A percentile compares a stretch with the other conserved stretches of the same genome.
phyloP scores from a whole-genome alignment of 1,140 invertebrate genomes.

The Vollenhovia emeryi region DNA sequence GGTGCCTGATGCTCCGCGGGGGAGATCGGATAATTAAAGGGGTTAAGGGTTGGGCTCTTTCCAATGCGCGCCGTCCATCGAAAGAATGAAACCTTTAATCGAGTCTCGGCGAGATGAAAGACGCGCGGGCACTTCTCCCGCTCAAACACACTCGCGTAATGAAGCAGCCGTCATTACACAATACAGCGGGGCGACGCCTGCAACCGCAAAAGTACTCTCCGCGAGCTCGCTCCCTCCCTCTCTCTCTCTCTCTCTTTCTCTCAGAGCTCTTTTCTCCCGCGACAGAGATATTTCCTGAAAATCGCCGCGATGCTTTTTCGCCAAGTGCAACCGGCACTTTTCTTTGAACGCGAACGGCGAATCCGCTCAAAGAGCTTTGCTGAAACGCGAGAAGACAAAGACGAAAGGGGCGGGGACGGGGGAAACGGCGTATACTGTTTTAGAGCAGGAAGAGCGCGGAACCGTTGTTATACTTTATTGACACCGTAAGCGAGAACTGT shows the following conservation, averaged over 20 bases:
- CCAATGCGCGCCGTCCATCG: background rate
- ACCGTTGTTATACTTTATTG: conserved; percentile 16
- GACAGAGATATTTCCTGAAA: conserved; percentile 51
- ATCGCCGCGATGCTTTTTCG: conserved; percentile 37
- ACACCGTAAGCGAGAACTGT: background rate
- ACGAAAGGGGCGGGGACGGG: too few species aligned
- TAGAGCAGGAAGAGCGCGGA: background rate
- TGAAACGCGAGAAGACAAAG: background rate
- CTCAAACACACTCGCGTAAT: conserved; percentile 38
- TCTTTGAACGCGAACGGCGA: conserved; percentile 14
- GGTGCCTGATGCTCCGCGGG: background rate
- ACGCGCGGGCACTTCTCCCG: conserved; percentile 13
- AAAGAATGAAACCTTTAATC: conserved; percentile 40
- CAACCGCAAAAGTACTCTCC: conserved; percentile 19
- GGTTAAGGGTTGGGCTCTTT: background rate
- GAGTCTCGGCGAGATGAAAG: conserved; percentile 17
- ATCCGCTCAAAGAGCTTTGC: conserved; percentile 14
- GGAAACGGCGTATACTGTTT: background rate
- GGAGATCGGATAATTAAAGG: background rate
- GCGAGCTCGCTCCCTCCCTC: background rate
- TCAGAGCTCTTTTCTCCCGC: background rate
- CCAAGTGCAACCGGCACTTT: conserved; percentile 38
- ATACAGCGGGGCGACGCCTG: conserved; percentile 23
- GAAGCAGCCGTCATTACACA: conserved; percentile 34
- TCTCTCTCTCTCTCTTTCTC: too few species aligned